A percentile compares a stretch with the other conserved stretches of the same genome.
These are phyloP conservation scores for Matsumurasca onukii DNA, from an alignment of 1,140 invertebrate genomes.

Conservation along the genomic window DNA sequence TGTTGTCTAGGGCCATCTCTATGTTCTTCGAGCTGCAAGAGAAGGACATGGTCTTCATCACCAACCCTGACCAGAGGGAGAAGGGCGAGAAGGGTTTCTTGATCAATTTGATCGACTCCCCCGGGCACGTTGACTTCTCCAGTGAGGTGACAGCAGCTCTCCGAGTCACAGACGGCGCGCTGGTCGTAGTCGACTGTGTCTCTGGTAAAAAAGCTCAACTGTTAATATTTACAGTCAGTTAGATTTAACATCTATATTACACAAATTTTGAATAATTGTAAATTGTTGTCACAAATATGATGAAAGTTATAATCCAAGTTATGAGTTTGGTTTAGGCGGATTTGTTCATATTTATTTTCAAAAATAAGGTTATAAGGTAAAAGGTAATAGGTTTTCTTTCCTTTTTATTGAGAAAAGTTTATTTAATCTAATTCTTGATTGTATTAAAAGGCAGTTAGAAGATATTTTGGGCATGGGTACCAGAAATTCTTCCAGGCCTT, in stretches of 20 bases:
- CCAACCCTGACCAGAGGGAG: conserved; percentile 82
- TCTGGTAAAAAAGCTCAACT: conserved; percentile 69
- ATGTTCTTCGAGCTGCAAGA: conserved; percentile 96
- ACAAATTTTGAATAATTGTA: too few relatives aligned
- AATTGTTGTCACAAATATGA: too few relatives aligned
- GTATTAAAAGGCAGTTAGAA: too few relatives aligned
- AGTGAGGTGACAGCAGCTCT: conserved; percentile 98
- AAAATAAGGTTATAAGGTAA: too few relatives aligned
- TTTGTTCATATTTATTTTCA: too few relatives aligned
- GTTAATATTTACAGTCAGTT: conserved; percentile 1
- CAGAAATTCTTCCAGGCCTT: too few relatives aligned
- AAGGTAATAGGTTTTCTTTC: too few relatives aligned
- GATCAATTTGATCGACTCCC: conserved; percentile 99
- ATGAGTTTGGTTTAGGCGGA: too few relatives aligned
- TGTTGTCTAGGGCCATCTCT: conserved; percentile 92
- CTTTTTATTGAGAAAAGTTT: too few relatives aligned
- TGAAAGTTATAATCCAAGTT: too few relatives aligned
- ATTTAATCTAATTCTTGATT: too few relatives aligned
- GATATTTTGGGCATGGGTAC: too few relatives aligned
- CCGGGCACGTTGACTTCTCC: conserved; percentile 99
- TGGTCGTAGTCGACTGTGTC: conserved; percentile 99
- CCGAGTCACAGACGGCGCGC: conserved; percentile 97
- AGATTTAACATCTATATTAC: neutral
- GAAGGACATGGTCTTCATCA: conserved; percentile 91
- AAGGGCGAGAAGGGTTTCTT: conserved; percentile 94